A percentile compares a stretch with the other conserved stretches of the same genome.
phyloP scores from a whole-genome alignment of 1,140 invertebrate genomes.

The Zaprionus inermis region DNA sequence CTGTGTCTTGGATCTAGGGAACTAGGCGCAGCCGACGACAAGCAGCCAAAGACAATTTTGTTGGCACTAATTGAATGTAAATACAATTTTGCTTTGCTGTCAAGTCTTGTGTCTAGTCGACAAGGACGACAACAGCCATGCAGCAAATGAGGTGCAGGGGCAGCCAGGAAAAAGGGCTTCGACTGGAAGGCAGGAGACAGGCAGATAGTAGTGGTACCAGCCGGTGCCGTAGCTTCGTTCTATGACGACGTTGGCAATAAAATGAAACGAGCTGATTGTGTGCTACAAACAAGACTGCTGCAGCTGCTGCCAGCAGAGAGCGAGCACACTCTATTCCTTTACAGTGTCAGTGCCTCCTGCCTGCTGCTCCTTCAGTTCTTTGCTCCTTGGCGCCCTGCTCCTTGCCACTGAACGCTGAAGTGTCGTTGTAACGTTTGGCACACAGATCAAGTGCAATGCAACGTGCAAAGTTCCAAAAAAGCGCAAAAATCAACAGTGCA shows the following conservation, averaged over 20 bases:
- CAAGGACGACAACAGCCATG: slow-evolving; percentile 25
- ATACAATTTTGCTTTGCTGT: slow-evolving; percentile 83
- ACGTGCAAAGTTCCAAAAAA: slow-evolving; percentile 80
- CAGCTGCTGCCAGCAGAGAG: slow-evolving; percentile 21
- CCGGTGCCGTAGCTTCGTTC: slow-evolving; percentile 15
- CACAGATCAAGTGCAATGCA: slow-evolving; percentile 82
- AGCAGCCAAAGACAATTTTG: slow-evolving; percentile 82
- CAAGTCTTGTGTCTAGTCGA: slow-evolving; percentile 81
- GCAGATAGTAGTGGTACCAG: background rate
- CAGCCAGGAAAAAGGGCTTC: background rate
- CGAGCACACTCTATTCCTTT: slow-evolving; percentile 4
- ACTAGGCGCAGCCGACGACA: slow-evolving; percentile 70
- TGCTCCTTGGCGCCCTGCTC: background rate
- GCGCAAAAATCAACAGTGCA: slow-evolving; percentile 82
- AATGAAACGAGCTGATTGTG: slow-evolving; percentile 82
- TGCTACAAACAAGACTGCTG: slow-evolving; percentile 76
- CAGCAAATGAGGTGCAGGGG: slow-evolving; percentile 6
- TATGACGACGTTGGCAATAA: slow-evolving; percentile 76
- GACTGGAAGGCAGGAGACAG: slow-evolving; percentile 16
- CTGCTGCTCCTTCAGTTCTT: slow-evolving; percentile 27
- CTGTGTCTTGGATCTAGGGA: slow-evolving; percentile 30
- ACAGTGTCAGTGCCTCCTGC: slow-evolving; percentile 8
- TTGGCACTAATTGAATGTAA: slow-evolving; percentile 83
- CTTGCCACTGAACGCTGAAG: slow-evolving; percentile 62
- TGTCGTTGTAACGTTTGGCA: slow-evolving; percentile 80